A percentile compares a stretch with the other conserved stretches of the same genome.
phyloP scores from a whole-genome alignment of 2,113 vertebrate genomes.

The Pomatorhinus ruficollis region DNA sequence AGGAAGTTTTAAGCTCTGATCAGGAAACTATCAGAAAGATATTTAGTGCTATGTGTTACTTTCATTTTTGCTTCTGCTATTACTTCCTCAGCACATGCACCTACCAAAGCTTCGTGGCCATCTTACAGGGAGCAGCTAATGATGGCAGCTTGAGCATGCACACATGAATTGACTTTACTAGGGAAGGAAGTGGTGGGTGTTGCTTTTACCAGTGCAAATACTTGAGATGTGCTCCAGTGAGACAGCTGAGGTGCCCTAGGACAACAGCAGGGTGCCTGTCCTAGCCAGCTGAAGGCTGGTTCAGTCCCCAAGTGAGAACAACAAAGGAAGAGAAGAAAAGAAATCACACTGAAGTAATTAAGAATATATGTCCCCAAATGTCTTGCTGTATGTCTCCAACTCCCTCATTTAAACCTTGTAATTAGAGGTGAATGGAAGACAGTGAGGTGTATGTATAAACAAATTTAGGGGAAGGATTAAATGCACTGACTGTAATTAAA shows the following conservation, averaged over 20 bases:
- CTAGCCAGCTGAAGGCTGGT: neutral
- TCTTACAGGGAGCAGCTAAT: neutral
- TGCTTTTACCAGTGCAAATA: neutral
- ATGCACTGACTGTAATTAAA: conserved; percentile 39
- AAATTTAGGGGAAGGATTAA: conserved; percentile 39
- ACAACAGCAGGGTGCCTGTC: neutral
- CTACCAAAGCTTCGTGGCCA: neutral
- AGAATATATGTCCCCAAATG: neutral
- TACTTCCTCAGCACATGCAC: neutral
- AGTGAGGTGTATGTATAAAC: conserved; percentile 29
- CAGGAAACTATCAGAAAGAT: neutral
- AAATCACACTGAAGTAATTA: conserved; percentile 9
- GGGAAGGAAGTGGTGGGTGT: neutral
- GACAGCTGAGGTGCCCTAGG: neutral
- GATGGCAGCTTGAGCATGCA: neutral
- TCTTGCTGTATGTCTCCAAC: neutral
- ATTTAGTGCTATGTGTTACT: neutral
- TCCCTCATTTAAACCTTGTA: neutral
- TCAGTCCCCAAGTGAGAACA: neutral
- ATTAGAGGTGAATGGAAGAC: conserved; percentile 36
- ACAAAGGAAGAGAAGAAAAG: neutral
- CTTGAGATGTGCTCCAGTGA: neutral
- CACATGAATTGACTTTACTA: neutral
- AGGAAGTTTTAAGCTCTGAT: neutral
- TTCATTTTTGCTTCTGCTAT: neutral